A percentile compares a stretch with the other conserved stretches of the same genome.
Conservation (phyloP, 1,140 invertebrate species). For the Drosophila pruinosa region DNA sequence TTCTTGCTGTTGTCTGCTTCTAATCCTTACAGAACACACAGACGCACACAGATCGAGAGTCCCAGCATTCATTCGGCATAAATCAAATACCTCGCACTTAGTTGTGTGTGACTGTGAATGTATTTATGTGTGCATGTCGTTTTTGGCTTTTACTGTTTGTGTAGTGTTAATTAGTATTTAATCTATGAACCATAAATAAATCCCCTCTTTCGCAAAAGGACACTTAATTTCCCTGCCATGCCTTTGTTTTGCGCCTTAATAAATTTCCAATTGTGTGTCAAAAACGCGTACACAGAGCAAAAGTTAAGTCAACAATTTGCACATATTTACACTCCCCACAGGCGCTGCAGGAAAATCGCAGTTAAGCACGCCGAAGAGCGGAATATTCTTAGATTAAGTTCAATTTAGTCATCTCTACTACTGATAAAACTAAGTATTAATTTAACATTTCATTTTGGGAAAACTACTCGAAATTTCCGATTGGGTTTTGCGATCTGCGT, state of each 20-base stretch:
- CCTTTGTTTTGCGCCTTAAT: slow-evolving; percentile 55
- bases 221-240: slow-evolving; percentile 68
- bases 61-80: slow-evolving; percentile 59
- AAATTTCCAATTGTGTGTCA: slow-evolving; percentile 75
- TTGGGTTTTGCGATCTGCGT: slow-evolving; percentile 4
- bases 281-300: background rate
- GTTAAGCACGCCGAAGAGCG: background rate
- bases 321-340: slow-evolving; percentile 36
- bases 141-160: slow-evolving; percentile 32
- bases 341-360: background rate
- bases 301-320: slow-evolving; percentile 79
- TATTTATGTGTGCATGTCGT: no score
- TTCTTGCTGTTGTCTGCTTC: slow-evolving; percentile 35
- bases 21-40: slow-evolving; percentile 68
- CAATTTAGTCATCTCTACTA: background rate
- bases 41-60: background rate
- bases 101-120: slow-evolving; percentile 27
- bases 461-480: background rate
- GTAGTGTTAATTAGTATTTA: slow-evolving; percentile 81
- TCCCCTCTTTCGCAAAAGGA: slow-evolving; percentile 64
- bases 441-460: background rate
- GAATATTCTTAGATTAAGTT: background rate
- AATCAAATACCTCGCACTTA: slow-evolving; percentile 67
- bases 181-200: slow-evolving; percentile 81
- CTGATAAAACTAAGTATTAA: background rate